Base-by-base conservation (phyloP, 2,113 vertebrate genomes). In the Mormoops blainvillei region DNA sequence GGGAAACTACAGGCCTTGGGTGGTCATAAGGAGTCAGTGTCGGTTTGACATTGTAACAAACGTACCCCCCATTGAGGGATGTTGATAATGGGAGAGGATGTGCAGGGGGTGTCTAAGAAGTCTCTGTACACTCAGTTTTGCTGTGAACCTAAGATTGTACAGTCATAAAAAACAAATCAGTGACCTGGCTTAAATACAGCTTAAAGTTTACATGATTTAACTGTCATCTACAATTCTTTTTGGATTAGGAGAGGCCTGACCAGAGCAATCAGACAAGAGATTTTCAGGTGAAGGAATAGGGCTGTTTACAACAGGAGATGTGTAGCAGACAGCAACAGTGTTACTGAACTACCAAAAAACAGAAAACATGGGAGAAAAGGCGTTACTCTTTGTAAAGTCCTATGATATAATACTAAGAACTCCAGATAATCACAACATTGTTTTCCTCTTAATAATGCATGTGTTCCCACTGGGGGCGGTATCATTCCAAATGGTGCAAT, bases 271-370 rank as follows among this genome's bases (percentile, higher is more conserved):
- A 28, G 65, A 77, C 56, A 90, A 33, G 83, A 77, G 43, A 7
- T 67, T 91, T 85, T 65, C 87, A 93, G 89, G 91, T 85, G 61
- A 95, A 91, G 87, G 71, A 96, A 0, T 0, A 2, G 92, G 96
- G 81, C 87, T 96, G 90, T 78, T 95, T 67, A 77, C 48, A 93
- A 96, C 74, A 87, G 67, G 67, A 83, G 68, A 93, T 65, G 41
- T n/a, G 38, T 54, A 77, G 91, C 71, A 81, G 26, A 92, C 10
- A 89, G 94, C 83, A 91, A 77, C 36, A 31, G 74, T 89, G 87
- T 56, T 81, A 67, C 91, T 89, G 71, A 87, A 89, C 87, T 88
- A 81, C 36, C 74, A 43, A 87, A 96, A 98, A 97, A 95, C 15
- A 43, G 82, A 41, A 87, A 43, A 65, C 71, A 58, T 26, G 54